phyloP scores from a whole-genome alignment of 30 jellyfish, hydroid and myxozoan species.

The Turritopsis dohrnii region DNA sequence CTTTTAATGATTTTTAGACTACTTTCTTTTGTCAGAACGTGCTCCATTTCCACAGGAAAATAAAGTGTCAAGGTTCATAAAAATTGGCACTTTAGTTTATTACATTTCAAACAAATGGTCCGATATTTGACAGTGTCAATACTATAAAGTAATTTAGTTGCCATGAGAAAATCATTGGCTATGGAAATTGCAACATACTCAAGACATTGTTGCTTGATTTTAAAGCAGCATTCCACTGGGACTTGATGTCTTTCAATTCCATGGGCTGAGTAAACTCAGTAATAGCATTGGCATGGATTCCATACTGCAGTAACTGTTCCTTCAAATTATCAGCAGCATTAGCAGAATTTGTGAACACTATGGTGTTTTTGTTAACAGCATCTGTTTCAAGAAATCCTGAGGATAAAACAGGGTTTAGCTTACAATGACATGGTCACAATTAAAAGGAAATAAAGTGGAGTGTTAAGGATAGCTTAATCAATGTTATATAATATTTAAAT shows the following conservation, averaged over 20 bases:
- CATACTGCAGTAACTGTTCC: conserved; percentile 31
- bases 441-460: not conserved
- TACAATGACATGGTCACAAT: not conserved
- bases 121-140: too few species aligned
- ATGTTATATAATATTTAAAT: not conserved
- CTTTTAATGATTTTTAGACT: too few species aligned
- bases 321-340: conserved; percentile 56
- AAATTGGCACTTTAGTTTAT: too few species aligned
- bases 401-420: not conserved
- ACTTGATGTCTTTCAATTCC: conserved; percentile 46
- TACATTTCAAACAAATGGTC: too few species aligned
- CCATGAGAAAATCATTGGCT: not conserved
- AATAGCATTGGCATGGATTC: conserved; percentile 36
- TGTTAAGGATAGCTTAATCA: not conserved
- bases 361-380: conserved; percentile 35
- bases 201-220: conserved; percentile 15
- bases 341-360: conserved; percentile 71
- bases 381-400: conserved; percentile 56
- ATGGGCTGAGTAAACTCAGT: conserved; percentile 69
- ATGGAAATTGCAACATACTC: conserved; percentile 5
- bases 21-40: too few species aligned
- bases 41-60: too few species aligned
- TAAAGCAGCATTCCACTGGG: conserved; percentile 50
- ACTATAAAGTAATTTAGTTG: not conserved
- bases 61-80: too few species aligned